A percentile compares a stretch with the other conserved stretches of the same genome.
phyloP scores from a whole-genome alignment of 2,113 vertebrate genomes.

The Rhea americana region DNA sequence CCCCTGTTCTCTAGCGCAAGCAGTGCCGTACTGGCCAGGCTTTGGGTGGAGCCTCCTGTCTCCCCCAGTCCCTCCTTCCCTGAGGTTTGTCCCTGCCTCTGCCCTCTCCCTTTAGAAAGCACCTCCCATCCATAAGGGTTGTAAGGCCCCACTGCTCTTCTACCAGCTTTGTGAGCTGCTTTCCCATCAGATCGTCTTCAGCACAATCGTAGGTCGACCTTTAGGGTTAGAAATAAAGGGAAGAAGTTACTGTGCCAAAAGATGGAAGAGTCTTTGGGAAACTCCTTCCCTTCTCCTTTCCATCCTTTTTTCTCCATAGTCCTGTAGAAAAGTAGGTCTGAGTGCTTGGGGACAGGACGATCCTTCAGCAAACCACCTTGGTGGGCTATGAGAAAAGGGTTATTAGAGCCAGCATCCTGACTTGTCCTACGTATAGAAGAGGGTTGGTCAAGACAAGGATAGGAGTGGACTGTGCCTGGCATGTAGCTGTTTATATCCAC shows the following conservation, averaged over 20 bases:
- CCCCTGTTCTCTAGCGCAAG: too few relatives aligned
- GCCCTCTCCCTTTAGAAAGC: neutral
- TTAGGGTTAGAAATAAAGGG: neutral
- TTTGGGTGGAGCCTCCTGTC: neutral
- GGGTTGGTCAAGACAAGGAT: neutral
- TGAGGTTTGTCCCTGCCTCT: neutral
- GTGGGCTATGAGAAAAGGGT: neutral
- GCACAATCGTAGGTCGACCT: neutral
- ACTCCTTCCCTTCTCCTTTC: neutral
- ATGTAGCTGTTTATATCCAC: neutral
- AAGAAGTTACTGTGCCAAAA: neutral
- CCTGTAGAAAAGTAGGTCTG: neutral
- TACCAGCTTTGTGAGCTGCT: neutral
- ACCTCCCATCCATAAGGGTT: neutral
- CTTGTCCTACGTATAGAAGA: neutral
- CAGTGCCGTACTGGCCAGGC: neutral
- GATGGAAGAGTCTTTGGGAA: neutral
- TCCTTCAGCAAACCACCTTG: neutral
- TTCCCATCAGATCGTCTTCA: neutral
- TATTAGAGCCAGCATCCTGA: neutral
- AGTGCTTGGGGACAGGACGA: neutral
- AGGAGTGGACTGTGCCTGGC: fast-evolving
- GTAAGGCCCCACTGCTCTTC: neutral
- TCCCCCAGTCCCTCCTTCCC: neutral
- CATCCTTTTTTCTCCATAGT: neutral